phyloP scores from a whole-genome alignment of 2,888 invertebrate species.

The Alsophila aescularia region DNA sequence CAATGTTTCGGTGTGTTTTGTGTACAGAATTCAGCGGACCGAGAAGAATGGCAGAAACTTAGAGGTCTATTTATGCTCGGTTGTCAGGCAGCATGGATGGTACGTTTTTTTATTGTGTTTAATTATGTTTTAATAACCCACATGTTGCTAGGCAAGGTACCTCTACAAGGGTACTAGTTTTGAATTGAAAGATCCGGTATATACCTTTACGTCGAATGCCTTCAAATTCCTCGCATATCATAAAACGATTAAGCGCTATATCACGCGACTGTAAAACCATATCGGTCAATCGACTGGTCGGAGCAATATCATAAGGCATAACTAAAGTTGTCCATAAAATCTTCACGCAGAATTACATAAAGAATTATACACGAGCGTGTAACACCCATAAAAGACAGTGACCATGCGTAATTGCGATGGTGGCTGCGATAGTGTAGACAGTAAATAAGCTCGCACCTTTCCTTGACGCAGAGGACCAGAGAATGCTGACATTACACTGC shows the following conservation, averaged over 20 bases:
- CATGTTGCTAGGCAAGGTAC: not conserved
- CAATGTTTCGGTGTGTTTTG: constrained; percentile 16
- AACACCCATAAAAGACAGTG: constrained; percentile 54
- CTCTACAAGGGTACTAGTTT: not conserved
- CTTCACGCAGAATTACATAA: constrained; percentile 45
- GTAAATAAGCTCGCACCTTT: constrained; percentile 6
- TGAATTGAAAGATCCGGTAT: no score
- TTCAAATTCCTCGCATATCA: not conserved
- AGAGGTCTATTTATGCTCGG: not conserved
- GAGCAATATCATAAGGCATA: constrained; percentile 23
- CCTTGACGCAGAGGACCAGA: not conserved
- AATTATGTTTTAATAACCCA: no score
- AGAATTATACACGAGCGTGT: constrained; percentile 42
- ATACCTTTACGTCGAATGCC: not conserved
- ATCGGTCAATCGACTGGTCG: constrained; percentile 18
- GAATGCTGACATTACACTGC: no score
- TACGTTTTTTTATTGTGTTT: not conserved
- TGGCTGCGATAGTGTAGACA: constrained; percentile 13
- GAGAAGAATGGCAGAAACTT: constrained; percentile 13
- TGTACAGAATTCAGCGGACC: constrained; percentile 17
- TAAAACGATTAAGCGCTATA: not conserved
- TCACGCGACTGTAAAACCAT: constrained; percentile 5
- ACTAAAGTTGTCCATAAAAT: constrained; percentile 22
- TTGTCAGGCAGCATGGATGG: not conserved
- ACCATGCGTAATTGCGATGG: constrained; percentile 50